Evolutionary conservation across 2,113 vertebrate genomes (phyloP).

Genomic region (Nicator chloris): DNA sequence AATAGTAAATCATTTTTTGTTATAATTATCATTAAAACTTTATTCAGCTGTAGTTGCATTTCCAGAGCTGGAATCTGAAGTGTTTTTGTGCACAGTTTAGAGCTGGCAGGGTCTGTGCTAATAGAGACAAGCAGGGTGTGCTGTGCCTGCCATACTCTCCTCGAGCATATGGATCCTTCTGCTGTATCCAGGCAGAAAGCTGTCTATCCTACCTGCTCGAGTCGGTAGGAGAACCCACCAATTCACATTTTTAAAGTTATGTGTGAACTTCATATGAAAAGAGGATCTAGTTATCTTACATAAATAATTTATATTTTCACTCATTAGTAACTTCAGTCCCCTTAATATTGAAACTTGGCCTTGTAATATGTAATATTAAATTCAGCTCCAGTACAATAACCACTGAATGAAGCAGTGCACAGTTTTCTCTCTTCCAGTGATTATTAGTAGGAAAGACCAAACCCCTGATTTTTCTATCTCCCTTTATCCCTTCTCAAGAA

Average conservation of each 20-base stretch:
- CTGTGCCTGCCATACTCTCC: not conserved
- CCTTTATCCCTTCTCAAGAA: conserved; percentile 60
- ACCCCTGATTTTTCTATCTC: conserved; percentile 50
- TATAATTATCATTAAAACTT: not conserved
- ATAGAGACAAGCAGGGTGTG: not conserved
- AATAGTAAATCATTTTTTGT: not conserved
- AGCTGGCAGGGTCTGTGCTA: not conserved
- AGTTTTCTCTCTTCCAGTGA: conserved; percentile 31
- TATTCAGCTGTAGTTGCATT: not conserved
- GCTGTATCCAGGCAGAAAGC: not conserved
- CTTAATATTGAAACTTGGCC: conserved; percentile 25
- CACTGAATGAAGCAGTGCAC: not conserved
- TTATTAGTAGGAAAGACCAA: conserved; percentile 49
- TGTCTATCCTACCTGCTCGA: not conserved
- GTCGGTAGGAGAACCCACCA: not conserved
- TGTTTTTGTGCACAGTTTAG: not conserved
- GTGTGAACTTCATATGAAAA: conserved; percentile 27
- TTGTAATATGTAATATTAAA: conserved; percentile 31
- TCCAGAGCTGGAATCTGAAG: not conserved
- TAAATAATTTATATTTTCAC: conserved; percentile 43
- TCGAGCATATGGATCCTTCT: not conserved
- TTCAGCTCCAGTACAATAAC: conserved; percentile 37
- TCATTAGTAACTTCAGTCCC: conserved; percentile 13
- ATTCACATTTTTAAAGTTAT: not conserved
- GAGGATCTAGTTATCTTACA: not conserved